Conservation (phyloP, 2,113 vertebrate species). For the Pseudorasbora parva region DNA sequence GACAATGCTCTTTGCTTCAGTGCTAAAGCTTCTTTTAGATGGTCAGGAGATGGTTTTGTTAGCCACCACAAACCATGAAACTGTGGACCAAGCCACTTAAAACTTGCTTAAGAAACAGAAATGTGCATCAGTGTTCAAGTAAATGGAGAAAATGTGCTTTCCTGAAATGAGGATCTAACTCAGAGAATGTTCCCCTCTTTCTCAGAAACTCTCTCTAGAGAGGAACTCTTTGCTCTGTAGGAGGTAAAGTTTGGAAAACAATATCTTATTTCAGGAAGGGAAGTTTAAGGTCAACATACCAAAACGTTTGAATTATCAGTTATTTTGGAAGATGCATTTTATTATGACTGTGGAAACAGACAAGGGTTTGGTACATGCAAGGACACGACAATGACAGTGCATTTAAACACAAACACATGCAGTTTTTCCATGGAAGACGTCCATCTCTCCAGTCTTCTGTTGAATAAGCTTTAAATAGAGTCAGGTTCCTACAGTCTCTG, state of each 20-base stretch:
- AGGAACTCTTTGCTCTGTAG: not conserved
- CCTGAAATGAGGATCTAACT: not conserved
- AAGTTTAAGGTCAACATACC: conserved; percentile 13
- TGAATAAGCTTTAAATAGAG: conserved; percentile 65
- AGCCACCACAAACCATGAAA: not conserved
- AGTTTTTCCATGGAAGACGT: not conserved
- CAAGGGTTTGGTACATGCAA: not conserved
- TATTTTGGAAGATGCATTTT: not conserved
- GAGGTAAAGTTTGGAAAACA: conserved; percentile 39
- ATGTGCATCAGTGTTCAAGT: not conserved
- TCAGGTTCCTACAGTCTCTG: conserved; percentile 55
- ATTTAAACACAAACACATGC: not conserved
- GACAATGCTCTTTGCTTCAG: not conserved
- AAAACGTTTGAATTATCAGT: not conserved
- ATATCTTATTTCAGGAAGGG: conserved; percentile 29
- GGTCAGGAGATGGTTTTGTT: not conserved
- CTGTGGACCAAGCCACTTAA: not conserved
- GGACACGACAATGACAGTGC: not conserved
- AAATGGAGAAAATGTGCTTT: conserved; percentile 9
- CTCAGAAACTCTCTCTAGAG: conserved; percentile 19
- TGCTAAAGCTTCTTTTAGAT: not conserved
- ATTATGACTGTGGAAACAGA: not conserved
- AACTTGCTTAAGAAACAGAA: not conserved
- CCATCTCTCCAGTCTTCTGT: not conserved
- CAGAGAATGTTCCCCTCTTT: conserved; percentile 7